phyloP scores from a whole-genome alignment of 2,888 invertebrate species.

The Luperina testacea region DNA sequence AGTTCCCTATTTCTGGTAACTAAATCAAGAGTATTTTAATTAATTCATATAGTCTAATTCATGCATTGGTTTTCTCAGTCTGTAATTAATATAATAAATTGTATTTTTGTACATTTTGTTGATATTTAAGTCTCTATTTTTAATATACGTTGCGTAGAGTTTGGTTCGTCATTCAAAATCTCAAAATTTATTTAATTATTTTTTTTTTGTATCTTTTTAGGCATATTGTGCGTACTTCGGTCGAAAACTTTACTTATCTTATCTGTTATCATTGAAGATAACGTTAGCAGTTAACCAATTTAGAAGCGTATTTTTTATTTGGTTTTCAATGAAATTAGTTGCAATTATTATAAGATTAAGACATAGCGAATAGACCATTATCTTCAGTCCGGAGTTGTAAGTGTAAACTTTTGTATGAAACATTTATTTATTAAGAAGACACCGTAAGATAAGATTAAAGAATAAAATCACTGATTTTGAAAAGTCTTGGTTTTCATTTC shows the following conservation, averaged over 20 bases:
- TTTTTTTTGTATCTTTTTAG: slow-evolving; percentile 55
- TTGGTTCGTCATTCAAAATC: slow-evolving; percentile 59
- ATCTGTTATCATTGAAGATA: slow-evolving; percentile 53
- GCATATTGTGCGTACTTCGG: slow-evolving; percentile 65
- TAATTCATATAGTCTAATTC: slow-evolving; percentile 24
- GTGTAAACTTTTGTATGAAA: slow-evolving; percentile 84
- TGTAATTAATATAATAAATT: slow-evolving; percentile 39
- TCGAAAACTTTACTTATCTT: slow-evolving; percentile 66
- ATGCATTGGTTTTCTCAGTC: slow-evolving; percentile 27
- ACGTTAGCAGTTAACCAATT: slow-evolving; percentile 72
- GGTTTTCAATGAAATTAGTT: slow-evolving; percentile 75
- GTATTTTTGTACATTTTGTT: slow-evolving; percentile 68
- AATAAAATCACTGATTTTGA: slow-evolving; percentile 83
- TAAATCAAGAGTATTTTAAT: slow-evolving; percentile 26
- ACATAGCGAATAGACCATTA: slow-evolving; percentile 65
- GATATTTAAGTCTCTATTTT: slow-evolving; percentile 41
- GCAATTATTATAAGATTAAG: slow-evolving; percentile 81
- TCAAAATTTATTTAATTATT: slow-evolving; percentile 60
- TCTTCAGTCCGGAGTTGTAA: slow-evolving; percentile 68
- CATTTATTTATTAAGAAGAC: slow-evolving; percentile 81
- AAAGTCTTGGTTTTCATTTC: slow-evolving; percentile 65
- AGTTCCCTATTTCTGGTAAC: slow-evolving; percentile 50
- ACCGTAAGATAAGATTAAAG: slow-evolving; percentile 78
- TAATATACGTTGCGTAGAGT: slow-evolving; percentile 49
- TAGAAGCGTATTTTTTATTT: slow-evolving; percentile 77